phyloP scores from a whole-genome alignment of 2,797 vertebrate genomes.

The Lacerta viridis region DNA sequence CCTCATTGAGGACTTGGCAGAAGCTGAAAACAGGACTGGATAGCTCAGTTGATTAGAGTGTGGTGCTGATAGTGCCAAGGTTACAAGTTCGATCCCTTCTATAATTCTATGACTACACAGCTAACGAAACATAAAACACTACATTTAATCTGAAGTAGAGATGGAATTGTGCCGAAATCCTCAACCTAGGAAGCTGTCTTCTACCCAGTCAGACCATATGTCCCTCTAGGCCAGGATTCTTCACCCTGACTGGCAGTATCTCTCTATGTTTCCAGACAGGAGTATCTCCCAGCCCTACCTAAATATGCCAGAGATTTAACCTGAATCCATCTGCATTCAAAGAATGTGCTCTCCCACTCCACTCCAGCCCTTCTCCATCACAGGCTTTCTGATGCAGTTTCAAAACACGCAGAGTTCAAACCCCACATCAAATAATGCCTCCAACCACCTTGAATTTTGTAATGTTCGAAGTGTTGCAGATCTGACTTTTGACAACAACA shows the following conservation, averaged over 20 bases:
- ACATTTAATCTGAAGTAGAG: too few relatives aligned
- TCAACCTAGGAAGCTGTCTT: too few relatives aligned
- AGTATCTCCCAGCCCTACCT: background rate
- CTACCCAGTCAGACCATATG: background rate
- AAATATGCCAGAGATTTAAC: background rate
- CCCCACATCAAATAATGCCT: conserved; percentile 40
- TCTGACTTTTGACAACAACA: conserved; percentile 43
- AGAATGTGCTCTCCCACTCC: background rate
- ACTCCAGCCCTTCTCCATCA: background rate
- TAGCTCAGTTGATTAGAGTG: too few relatives aligned
- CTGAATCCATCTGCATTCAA: background rate
- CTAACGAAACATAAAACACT: too few relatives aligned
- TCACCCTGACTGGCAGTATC: background rate
- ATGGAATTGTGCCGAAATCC: too few relatives aligned
- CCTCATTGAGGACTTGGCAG: too few relatives aligned
- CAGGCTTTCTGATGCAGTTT: background rate
- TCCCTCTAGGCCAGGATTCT: background rate
- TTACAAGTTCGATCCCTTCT: too few relatives aligned
- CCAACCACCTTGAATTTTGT: conserved; percentile 29
- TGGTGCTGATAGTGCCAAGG: too few relatives aligned
- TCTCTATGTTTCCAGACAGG: background rate
- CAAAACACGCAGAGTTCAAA: background rate
- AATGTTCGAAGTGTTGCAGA: conserved; percentile 40
- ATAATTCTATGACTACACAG: too few relatives aligned
- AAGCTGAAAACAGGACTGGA: too few relatives aligned